Conservation (phyloP, 1,140 invertebrate genomes). For the Drosophila sechellia region DNA sequence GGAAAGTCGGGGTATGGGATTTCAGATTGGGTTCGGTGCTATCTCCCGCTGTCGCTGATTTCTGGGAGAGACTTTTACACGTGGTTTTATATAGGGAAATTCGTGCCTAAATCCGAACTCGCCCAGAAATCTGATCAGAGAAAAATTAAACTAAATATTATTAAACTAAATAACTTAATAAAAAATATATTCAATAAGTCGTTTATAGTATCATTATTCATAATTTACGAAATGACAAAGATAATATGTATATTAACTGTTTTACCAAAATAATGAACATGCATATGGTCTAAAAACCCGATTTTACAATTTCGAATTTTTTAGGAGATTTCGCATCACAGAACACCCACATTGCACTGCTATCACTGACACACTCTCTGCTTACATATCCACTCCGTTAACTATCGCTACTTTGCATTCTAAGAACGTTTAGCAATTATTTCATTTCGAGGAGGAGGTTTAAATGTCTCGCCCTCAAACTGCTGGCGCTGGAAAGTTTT, state of each 20-base stretch:
- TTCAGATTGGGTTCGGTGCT: background rate
- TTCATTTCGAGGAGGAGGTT: conserved; percentile 58
- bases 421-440: conserved; percentile 73
- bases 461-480: conserved; percentile 9
- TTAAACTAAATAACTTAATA: no score
- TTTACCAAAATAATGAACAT: no score
- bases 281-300: no score
- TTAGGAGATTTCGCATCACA: background rate
- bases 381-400: conserved; percentile 28
- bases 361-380: conserved; percentile 23
- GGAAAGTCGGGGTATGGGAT: background rate
- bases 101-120: background rate
- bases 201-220: no score
- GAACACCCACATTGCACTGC: background rate
- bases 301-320: background rate
- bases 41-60: conserved; percentile 60
- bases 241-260: no score
- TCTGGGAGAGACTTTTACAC: conserved; percentile 29
- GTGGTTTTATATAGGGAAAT: conserved; percentile 4
- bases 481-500: conserved; percentile 44
- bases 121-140: background rate
- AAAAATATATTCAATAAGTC: no score
- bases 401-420: conserved; percentile 65
- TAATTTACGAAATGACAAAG: no score
- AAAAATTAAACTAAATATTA: background rate